A percentile compares a stretch with the other conserved stretches of the same genome.
Evolutionary conservation across 1,140 invertebrate species (phyloP).

Genomic region (Papilio aristodemus): DNA sequence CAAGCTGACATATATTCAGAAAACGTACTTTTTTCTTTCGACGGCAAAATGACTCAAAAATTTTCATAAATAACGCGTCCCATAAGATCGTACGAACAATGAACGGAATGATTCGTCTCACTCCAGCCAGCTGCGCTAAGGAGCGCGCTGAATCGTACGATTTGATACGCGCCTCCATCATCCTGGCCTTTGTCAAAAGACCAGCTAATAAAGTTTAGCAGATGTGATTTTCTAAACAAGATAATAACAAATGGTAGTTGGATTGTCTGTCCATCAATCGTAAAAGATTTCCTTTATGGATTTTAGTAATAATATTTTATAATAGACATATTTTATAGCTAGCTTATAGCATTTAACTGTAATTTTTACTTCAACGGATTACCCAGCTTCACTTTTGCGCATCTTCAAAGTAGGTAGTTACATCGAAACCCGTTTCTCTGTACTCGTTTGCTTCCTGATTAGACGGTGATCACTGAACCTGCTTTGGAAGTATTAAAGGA

Average conservation of each 20-base stretch:
- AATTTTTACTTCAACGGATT: not conserved
- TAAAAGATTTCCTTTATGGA: constrained; percentile 13
- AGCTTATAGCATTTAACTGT: not conserved
- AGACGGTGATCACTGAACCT: constrained; percentile 9
- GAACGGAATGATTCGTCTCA: constrained; percentile 73
- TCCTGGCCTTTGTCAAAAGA: constrained; percentile 70
- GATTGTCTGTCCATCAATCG: constrained; percentile 23
- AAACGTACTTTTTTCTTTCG: constrained; percentile 34
- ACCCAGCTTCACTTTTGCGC: not conserved
- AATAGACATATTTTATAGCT: not conserved
- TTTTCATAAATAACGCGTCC: constrained; percentile 72
- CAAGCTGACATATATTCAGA: constrained; percentile 72
- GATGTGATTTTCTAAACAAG: constrained; percentile 79
- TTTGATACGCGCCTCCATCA: constrained; percentile 78
- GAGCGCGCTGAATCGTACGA: constrained; percentile 69
- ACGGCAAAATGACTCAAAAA: constrained; percentile 56
- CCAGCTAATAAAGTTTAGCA: constrained; percentile 76
- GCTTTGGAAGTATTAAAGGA: not conserved
- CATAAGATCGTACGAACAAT: constrained; percentile 65
- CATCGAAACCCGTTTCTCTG: not conserved
- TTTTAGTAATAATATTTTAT: not conserved
- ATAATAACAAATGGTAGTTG: constrained; percentile 72
- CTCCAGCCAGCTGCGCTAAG: constrained; percentile 74
- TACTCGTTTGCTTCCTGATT: constrained; percentile 8
- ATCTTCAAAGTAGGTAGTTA: not conserved